Base-by-base conservation (phyloP, 2,113 vertebrate species). In the Trogon melanurus region DNA sequence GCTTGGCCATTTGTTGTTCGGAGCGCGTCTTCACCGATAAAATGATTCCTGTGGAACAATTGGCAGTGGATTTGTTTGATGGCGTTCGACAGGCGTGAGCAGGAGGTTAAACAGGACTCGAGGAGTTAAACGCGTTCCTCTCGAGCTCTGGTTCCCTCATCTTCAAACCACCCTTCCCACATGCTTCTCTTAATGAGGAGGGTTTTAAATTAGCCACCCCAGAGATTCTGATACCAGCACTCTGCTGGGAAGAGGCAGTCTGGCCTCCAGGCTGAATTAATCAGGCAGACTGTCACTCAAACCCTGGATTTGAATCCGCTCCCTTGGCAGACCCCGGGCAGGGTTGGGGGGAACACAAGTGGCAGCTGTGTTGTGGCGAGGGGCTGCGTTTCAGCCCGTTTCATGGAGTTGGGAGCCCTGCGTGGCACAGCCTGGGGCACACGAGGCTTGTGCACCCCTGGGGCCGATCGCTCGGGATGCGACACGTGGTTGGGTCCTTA, bases 1-100 rank as follows among this genome's bases (percentile, higher is more conserved):
- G 94, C 96, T 98, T 98, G 82, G 98, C 91, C 25, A 99, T 81
- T 87, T 97, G 98, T 81, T 99, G 98, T 88, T 99, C 96, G 0
- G 99, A 99, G 11, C 98, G 98, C 7, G 97, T 99, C 98, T 99
- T 99, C 38, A 99, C 98, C 0, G 99, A 99, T 70, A 99, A 74
- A 62, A 99, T 97, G 15, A 99, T 99, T 26, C 99, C 99, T 99
- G 96, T 18, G 94, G 70, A 91, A 93, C 57, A 95, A 91, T 79
- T 19, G 88, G 64, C 85, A 86, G 80, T 11, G 57, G 95, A 25
- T 86, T 80, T 8, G 3, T 45, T 90, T 91, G n/a, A 84, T 60
- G 34, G 3, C 22, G 90, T 84, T 22, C 19, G 84, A 15, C 75
- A 71, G 90, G 51, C 64, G 11, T 18, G 1, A 73, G 69, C 62